Conservation (phyloP, 2,888 invertebrate species). For the Bellardia pandia region DNA sequence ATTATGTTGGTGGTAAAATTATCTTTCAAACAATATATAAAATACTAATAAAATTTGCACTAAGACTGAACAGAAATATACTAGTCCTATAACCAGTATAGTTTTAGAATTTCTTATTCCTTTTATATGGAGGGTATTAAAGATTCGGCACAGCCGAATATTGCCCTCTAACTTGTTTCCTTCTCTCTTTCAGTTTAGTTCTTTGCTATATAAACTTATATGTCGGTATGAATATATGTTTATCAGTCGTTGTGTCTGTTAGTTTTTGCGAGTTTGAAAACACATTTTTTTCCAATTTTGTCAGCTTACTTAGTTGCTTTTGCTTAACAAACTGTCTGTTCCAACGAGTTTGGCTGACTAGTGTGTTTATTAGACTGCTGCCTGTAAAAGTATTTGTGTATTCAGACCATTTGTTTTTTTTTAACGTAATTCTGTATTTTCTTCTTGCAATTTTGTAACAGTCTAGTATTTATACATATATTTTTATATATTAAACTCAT, state of each 20-base stretch:
- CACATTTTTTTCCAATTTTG: constrained; percentile 15
- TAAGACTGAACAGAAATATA: too few relatives aligned
- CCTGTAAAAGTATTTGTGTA: background rate
- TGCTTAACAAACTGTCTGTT: constrained; percentile 40
- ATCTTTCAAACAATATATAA: too few relatives aligned
- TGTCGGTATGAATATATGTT: background rate
- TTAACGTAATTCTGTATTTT: too few relatives aligned
- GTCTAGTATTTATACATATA: background rate
- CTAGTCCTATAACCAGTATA: too few relatives aligned
- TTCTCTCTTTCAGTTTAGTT: constrained; percentile 7
- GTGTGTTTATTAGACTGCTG: constrained; percentile 24
- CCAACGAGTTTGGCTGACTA: constrained; percentile 51
- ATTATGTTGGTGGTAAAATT: too few relatives aligned
- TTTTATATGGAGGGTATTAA: too few relatives aligned
- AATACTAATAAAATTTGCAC: too few relatives aligned
- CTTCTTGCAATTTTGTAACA: too few relatives aligned
- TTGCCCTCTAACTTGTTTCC: too few relatives aligned
- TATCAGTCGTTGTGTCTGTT: constrained; percentile 12
- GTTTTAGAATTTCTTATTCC: too few relatives aligned
- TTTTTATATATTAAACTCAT: constrained; percentile 22
- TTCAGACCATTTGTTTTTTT: background rate
- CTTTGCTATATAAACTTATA: background rate
- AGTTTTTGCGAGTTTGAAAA: background rate
- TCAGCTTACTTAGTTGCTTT: constrained; percentile 33
- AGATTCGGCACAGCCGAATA: too few relatives aligned